These are phyloP conservation scores for Hedya salicella DNA, from an alignment of 2,888 invertebrate species.

Conservation along the genomic window DNA sequence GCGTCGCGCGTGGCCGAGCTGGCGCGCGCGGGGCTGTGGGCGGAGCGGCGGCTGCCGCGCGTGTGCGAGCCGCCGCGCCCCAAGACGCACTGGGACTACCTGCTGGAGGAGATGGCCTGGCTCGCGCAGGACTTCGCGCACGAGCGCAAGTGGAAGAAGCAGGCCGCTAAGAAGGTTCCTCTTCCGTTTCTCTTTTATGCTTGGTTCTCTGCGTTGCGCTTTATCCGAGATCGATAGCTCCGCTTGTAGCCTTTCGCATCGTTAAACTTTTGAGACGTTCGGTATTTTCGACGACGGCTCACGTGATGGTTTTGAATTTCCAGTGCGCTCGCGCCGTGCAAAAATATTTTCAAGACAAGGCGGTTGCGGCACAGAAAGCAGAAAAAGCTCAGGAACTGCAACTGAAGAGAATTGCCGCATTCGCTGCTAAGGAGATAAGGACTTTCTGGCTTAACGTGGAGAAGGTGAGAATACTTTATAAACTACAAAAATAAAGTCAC, in stretches of 20 bases:
- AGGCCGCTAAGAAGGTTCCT: constrained; percentile 93
- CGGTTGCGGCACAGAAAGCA: constrained; percentile 94
- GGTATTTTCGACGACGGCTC: neutral
- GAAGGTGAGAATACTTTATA: constrained; percentile 87
- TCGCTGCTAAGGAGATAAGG: constrained; percentile 96
- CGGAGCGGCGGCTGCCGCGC: constrained; percentile 95
- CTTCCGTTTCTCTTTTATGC: neutral
- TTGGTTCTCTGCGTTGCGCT: too few relatives aligned
- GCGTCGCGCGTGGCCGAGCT: constrained; percentile 96
- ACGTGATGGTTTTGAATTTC: constrained; percentile 47
- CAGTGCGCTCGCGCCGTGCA: constrained; percentile 95
- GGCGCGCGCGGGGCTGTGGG: constrained; percentile 97
- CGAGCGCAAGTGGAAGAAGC: constrained; percentile 99
- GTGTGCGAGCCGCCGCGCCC: constrained; percentile 94
- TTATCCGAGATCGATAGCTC: too few relatives aligned
- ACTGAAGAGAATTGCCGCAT: constrained; percentile 93
- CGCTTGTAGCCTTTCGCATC: too few relatives aligned
- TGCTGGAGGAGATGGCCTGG: constrained; percentile 99
- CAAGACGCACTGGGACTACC: constrained; percentile 99
- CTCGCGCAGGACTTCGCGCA: constrained; percentile 98
- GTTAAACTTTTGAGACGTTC: too few relatives aligned
- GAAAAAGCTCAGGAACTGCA: constrained; percentile 96
- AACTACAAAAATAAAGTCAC: neutral
- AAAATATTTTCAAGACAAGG: constrained; percentile 96
- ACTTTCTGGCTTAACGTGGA: constrained; percentile 98